Conservation (phyloP, 2,888 invertebrate species). For the Xestobium rufovillosum region DNA sequence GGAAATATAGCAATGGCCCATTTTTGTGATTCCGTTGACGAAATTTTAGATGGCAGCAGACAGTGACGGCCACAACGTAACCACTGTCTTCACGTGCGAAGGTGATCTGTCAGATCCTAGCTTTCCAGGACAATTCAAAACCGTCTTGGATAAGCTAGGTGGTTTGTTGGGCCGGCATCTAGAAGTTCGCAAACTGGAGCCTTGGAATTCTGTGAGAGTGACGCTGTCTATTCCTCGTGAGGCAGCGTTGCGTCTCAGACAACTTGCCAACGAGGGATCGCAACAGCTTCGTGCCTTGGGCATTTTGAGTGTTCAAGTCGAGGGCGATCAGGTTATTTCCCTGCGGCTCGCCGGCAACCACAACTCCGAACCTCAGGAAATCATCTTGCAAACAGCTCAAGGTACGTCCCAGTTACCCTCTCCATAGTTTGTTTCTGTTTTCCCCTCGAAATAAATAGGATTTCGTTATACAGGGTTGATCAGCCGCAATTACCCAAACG, state of each 20-base stretch:
- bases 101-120: conserved; percentile 83
- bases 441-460: no score
- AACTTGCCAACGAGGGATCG: conserved; percentile 86
- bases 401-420: conserved; percentile 32
- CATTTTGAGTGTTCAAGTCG: conserved; percentile 91
- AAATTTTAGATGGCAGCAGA: conserved; percentile 70
- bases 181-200: conserved; percentile 77
- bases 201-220: conserved; percentile 97
- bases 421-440: no score
- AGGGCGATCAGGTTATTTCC: conserved; percentile 75
- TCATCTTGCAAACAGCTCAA: conserved; percentile 53
- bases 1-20: no score
- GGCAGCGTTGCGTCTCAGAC: conserved; percentile 85
- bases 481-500: no score
- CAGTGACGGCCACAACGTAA: conserved; percentile 73
- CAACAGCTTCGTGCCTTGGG: conserved; percentile 84
- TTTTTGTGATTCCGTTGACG: no score
- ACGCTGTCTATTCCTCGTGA: conserved; percentile 96
- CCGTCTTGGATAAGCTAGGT: conserved; percentile 70
- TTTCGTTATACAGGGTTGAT: no score
- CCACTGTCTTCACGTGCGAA: conserved; percentile 85
- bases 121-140: conserved; percentile 73
- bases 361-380: conserved; percentile 64
- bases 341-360: conserved; percentile 57
- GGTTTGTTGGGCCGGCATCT: conserved; percentile 57